Percentiles rank a stretch among this genome's conserved stretches.
These are phyloP conservation scores for Danaus chrysippus DNA, from an alignment of 2,888 invertebrate species.

Conservation along the genomic window DNA sequence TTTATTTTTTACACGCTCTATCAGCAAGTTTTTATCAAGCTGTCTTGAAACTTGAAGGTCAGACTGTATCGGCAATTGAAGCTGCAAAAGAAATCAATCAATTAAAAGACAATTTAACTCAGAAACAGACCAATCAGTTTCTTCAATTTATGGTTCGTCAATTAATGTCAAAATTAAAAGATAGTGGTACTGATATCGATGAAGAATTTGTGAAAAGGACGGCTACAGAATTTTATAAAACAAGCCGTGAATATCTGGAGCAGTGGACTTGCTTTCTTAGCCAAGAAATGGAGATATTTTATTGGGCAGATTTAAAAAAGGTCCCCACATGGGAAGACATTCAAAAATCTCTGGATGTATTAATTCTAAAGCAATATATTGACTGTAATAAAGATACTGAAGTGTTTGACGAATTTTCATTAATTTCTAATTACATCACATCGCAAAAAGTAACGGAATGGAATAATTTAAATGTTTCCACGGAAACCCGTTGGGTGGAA, in stretches of 20 bases:
- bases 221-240: conserved; percentile 39
- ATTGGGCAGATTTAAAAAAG: no score
- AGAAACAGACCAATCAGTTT: conserved; percentile 35
- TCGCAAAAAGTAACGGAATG: conserved; percentile 41
- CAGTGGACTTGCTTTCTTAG: conserved; percentile 35
- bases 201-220: conserved; percentile 36
- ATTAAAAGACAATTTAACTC: conserved; percentile 33
- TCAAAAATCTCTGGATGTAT: conserved; percentile 27
- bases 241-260: conserved; percentile 31
- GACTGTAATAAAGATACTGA: no score
- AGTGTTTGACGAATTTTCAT: no score
- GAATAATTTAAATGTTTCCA: conserved; percentile 36
- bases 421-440: no score
- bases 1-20: conserved; percentile 35
- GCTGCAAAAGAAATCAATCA: conserved; percentile 36
- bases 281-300: conserved; percentile 39
- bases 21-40: conserved; percentile 34
- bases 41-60: conserved; percentile 35
- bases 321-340: conserved; percentile 37
- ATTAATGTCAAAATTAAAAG: conserved; percentile 37
- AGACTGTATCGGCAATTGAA: conserved; percentile 35
- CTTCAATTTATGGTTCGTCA: conserved; percentile 36
- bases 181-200: conserved; percentile 37
- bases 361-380: no score
- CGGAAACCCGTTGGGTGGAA: conserved; percentile 41